Conservation (phyloP, 2,888 invertebrate genomes). For the Dorcus parallelipipedus region DNA sequence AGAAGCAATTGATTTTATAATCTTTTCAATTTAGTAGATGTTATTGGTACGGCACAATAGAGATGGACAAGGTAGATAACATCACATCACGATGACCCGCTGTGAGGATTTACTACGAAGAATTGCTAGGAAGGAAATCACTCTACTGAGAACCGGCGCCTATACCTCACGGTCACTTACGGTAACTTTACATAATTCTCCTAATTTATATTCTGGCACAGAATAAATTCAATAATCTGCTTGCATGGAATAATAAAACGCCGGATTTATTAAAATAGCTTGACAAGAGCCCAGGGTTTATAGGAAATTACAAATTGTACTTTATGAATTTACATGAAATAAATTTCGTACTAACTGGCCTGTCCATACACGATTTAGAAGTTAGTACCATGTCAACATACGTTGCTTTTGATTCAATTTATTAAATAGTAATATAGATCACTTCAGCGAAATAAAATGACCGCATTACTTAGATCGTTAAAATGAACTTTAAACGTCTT, state of each 20-base stretch:
- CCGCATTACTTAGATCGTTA: no score
- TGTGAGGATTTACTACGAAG: constrained; percentile 37
- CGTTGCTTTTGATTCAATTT: no score
- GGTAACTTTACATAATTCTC: constrained; percentile 15
- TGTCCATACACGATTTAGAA: no score
- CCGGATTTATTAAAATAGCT: background rate
- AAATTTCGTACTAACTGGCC: background rate
- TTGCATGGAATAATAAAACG: constrained; percentile 5
- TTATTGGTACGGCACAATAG: constrained; percentile 51
- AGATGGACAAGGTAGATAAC: constrained; percentile 48
- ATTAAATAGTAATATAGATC: no score
- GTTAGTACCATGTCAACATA: no score
- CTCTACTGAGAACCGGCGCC: constrained; percentile 31
- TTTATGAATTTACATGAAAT: constrained; percentile 1
- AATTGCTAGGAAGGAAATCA: constrained; percentile 18
- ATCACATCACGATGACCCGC: constrained; percentile 38
- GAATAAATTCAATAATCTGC: constrained; percentile 15
- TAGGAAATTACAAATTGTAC: background rate
- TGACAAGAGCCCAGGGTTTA: background rate
- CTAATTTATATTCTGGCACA: constrained; percentile 7
- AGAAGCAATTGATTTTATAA: constrained; percentile 50
- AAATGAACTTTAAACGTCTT: no score
- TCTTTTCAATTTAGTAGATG: constrained; percentile 52
- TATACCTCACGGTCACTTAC: constrained; percentile 6
- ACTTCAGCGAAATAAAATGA: no score